Evolutionary conservation across 2,797 vertebrate species (phyloP), one percentile per base, ranked within the genome.

Genomic region (Champsocephalus esox): DNA sequence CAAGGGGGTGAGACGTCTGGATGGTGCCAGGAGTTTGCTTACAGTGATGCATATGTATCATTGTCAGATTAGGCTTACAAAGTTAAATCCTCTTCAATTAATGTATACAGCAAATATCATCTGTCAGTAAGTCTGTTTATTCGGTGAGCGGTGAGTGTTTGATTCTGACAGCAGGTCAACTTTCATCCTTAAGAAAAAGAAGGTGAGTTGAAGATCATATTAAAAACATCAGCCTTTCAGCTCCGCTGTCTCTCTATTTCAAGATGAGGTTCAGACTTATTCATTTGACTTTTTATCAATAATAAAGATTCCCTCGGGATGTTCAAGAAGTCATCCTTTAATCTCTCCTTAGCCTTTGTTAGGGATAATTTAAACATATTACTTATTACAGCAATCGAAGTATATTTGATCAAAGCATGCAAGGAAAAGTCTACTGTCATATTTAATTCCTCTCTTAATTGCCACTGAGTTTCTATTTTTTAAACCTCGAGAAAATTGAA

Each of bases 301-400:
- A 81, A 79, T 78, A 82, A 80, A 83, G 66, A 87, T 86, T 55
- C 81, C 86, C 86, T 83, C 61, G 57, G 70, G 78, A 84, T 72
- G 44, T 70, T 74, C 48, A 70, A 80, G 81, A 92, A 73, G 38
- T 79, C 79, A 82, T 75, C 85, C 73, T 80, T 91, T 92, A 87
- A 89, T 89, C 91, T 88, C 79, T 89, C 56, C 70, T 92, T 92
- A 91, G 87, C 85, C 88, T 82, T 81, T 87, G 75, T 86, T 73
- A 87, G 88, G 11, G 67, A 79, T 75, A 17, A 70, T 86, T 87
- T 73, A 75, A 85, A 85, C 79, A 67, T 68, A 32, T 79, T 59
- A 85, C 79, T 67, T 68, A 32, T 79, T 61, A 72, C 74, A 61
- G 57, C 67, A 52, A 14, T 62, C 57, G 14, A 56, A 74, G 50